phyloP scores from a whole-genome alignment of 2,888 invertebrate genomes.

The Panzeria rudis region DNA sequence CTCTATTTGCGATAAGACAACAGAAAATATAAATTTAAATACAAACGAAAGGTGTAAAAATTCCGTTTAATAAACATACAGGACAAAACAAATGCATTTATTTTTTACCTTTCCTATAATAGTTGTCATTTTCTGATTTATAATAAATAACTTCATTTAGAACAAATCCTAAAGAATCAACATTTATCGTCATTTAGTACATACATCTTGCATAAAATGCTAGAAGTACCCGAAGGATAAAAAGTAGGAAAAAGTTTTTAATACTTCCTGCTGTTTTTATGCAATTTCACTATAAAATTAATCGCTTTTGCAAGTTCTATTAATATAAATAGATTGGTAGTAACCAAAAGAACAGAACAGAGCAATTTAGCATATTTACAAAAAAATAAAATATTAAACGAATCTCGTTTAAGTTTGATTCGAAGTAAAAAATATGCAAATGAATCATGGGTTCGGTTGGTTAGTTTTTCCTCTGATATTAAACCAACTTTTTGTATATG shows the following conservation, averaged over 20 bases:
- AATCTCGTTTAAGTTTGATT: constrained; percentile 49
- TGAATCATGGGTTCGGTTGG: constrained; percentile 19
- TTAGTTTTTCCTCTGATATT: constrained; percentile 4
- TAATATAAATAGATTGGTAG: constrained; percentile 49
- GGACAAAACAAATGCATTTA: background rate
- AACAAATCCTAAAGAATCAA: background rate
- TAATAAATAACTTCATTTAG: background rate
- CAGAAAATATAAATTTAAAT: constrained; percentile 11
- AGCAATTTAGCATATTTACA: background rate
- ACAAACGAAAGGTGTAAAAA: constrained; percentile 35
- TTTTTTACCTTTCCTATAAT: background rate
- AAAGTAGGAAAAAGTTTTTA: background rate
- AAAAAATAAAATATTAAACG: constrained; percentile 32
- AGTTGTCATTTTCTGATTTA: background rate
- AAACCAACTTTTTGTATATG: background rate
- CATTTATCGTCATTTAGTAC: background rate
- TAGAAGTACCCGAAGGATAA: background rate
- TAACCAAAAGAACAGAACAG: constrained; percentile 1
- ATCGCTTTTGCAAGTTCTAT: constrained; percentile 57
- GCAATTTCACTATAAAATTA: constrained; percentile 36
- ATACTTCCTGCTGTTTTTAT: background rate
- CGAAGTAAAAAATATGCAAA: constrained; percentile 63
- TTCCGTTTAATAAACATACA: constrained; percentile 1
- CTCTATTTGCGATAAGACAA: background rate
- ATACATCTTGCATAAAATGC: background rate